Evolutionary conservation across 2,888 invertebrate genomes (phyloP).

Genomic region (Peribatodes rhomboidaria): DNA sequence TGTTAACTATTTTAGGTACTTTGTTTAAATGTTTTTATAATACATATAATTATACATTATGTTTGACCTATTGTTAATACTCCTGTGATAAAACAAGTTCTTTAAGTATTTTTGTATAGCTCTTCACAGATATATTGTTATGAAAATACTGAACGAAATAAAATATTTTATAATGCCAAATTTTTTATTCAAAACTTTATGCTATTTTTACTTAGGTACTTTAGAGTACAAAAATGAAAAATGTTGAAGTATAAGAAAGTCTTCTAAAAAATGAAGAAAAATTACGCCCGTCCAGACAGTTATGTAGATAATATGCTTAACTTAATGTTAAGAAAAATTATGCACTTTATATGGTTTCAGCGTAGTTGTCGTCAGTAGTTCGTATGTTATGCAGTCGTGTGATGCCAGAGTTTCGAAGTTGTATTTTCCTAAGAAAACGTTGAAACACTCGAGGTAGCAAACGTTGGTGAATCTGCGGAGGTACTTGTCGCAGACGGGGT

Average conservation of each 20-base stretch:
- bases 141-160: neutral
- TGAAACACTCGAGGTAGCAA: constrained; percentile 57
- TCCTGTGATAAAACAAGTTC: constrained; percentile 1
- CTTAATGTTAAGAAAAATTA: too few relatives aligned
- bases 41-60: too few relatives aligned
- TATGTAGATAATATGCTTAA: too few relatives aligned
- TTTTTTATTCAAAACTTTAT: neutral
- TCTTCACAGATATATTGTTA: neutral
- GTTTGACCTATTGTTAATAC: neutral
- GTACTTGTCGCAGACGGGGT: constrained; percentile 60
- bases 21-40: neutral
- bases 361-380: constrained; percentile 29
- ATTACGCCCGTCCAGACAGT: too few relatives aligned
- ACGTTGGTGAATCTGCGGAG: constrained; percentile 53
- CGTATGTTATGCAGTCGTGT: constrained; percentile 50
- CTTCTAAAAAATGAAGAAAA: too few relatives aligned
- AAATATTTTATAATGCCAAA: constrained; percentile 12
- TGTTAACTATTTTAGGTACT: neutral
- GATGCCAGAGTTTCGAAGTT: constrained; percentile 35
- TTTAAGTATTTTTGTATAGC: neutral
- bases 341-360: neutral
- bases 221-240: too few relatives aligned
- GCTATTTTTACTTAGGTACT: too few relatives aligned
- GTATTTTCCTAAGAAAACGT: constrained; percentile 45
- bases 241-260: too few relatives aligned